These are phyloP conservation scores for Heterodera schachtii DNA, from an alignment of 1,140 invertebrate species.

Conservation along the genomic window DNA sequence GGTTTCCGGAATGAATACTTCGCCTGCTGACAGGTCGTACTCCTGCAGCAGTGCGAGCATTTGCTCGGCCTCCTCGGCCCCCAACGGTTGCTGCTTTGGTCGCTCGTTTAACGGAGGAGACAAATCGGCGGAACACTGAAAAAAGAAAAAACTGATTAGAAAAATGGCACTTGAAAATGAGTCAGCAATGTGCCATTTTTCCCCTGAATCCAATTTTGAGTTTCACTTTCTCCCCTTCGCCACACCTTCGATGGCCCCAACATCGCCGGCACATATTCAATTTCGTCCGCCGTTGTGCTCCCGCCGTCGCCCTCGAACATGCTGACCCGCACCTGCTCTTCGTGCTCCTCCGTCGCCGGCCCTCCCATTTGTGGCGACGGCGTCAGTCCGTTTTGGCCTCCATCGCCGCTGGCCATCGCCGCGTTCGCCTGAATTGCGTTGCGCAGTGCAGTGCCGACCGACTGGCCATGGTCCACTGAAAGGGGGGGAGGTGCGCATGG, in stretches of 20 bases:
- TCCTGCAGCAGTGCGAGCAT: constrained; percentile 39
- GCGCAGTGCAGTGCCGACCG: not conserved
- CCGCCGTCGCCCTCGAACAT: constrained; percentile 28
- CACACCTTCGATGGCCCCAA: not conserved
- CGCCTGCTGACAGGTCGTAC: constrained; percentile 27
- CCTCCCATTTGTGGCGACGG: constrained; percentile 8
- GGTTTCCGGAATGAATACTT: not conserved
- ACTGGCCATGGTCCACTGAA: not conserved
- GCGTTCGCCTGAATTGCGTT: not conserved
- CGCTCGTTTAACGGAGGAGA: no score
- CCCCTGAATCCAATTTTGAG: no score
- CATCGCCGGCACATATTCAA: constrained; percentile 15
- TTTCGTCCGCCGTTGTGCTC: constrained; percentile 27
- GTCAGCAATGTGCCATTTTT: no score
- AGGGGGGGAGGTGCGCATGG: not conserved
- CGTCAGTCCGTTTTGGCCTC: not conserved
- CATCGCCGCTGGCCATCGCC: not conserved
- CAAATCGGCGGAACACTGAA: not conserved
- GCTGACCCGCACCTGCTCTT: constrained; percentile 20
- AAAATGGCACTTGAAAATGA: not conserved
- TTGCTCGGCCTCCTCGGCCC: constrained; percentile 36
- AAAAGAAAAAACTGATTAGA: not conserved
- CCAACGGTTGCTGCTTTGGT: not conserved
- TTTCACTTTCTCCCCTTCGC: no score
- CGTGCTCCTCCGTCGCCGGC: constrained; percentile 11